A percentile compares a stretch with the other conserved stretches of the same genome.
Evolutionary conservation across 2,888 invertebrate genomes (phyloP).

Genomic region (Tromatobia lineatoria): DNA sequence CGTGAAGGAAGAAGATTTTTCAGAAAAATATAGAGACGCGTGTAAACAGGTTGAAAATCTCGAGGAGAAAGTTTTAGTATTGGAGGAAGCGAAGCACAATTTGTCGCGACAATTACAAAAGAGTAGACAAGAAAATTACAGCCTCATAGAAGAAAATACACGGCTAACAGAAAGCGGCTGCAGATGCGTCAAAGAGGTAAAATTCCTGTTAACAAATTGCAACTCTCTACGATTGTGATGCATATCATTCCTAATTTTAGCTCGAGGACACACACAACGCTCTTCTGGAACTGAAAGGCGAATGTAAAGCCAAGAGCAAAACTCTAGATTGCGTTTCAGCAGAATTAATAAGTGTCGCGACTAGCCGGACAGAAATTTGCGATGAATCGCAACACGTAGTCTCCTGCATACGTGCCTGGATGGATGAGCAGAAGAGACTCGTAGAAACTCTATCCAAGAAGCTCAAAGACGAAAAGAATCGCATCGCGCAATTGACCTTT

Average conservation of each 20-base stretch:
- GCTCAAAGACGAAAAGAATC: constrained; percentile 77
- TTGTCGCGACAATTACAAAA: constrained; percentile 76
- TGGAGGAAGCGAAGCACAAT: constrained; percentile 75
- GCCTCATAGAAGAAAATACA: constrained; percentile 76
- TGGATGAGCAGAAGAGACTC: constrained; percentile 77
- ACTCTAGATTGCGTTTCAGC: constrained; percentile 77
- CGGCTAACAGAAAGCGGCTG: constrained; percentile 76
- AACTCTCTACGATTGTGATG: background rate
- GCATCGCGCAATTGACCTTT: constrained; percentile 73
- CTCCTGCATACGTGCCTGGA: constrained; percentile 78
- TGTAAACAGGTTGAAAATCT: constrained; percentile 72
- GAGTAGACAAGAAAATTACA: constrained; percentile 73
- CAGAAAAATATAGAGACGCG: constrained; percentile 65
- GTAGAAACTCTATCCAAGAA: constrained; percentile 72
- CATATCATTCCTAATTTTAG: constrained; percentile 66
- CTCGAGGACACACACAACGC: constrained; percentile 78
- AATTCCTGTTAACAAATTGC: background rate
- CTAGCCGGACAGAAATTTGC: constrained; percentile 78
- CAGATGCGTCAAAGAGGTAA: constrained; percentile 77
- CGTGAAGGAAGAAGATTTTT: constrained; percentile 70
- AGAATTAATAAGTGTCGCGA: constrained; percentile 78
- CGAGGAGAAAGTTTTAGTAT: constrained; percentile 72
- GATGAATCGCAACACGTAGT: constrained; percentile 80
- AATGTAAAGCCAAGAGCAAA: constrained; percentile 78
- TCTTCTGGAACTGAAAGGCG: constrained; percentile 76